phyloP scores from a whole-genome alignment of 2,888 invertebrate species.

The Danaus chrysippus region DNA sequence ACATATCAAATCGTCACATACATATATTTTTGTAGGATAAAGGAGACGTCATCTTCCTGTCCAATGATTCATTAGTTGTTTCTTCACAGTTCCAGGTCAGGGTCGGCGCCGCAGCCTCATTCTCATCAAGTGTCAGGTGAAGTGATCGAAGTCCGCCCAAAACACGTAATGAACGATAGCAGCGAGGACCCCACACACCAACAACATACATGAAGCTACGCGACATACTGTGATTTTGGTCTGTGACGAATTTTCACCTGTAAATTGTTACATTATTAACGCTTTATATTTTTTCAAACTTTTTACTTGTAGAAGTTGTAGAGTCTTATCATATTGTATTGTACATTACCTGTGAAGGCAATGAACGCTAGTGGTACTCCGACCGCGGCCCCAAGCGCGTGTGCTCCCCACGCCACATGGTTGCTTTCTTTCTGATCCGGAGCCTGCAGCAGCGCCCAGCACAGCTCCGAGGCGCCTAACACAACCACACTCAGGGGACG shows the following conservation, averaged over 20 bases:
- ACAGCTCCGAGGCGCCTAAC: conserved; percentile 80
- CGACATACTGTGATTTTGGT: conserved; percentile 42
- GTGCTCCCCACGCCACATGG: conserved; percentile 84
- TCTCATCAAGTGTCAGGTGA: conserved; percentile 36
- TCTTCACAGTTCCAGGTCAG: neutral
- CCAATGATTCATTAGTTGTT: no score
- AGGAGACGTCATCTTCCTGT: neutral
- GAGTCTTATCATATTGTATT: conserved; percentile 16
- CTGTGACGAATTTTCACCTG: conserved; percentile 59
- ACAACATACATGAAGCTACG: conserved; percentile 43
- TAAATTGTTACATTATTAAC: conserved; percentile 25
- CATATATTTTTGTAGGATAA: neutral
- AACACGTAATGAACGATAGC: conserved; percentile 42
- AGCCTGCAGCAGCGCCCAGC: conserved; percentile 58
- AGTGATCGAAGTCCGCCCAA: conserved; percentile 37
- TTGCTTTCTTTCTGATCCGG: conserved; percentile 37
- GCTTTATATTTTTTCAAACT: neutral
- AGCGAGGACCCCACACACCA: conserved; percentile 40
- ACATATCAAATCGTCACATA: neutral
- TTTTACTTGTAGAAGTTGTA: neutral
- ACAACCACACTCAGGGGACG: conserved; percentile 80
- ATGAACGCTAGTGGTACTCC: conserved; percentile 82
- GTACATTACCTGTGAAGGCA: conserved; percentile 64
- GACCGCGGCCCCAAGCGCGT: conserved; percentile 82
- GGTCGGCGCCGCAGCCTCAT: conserved; percentile 8